phyloP scores from a whole-genome alignment of 1,140 invertebrate species.

The Brachionus calyciflorus region DNA sequence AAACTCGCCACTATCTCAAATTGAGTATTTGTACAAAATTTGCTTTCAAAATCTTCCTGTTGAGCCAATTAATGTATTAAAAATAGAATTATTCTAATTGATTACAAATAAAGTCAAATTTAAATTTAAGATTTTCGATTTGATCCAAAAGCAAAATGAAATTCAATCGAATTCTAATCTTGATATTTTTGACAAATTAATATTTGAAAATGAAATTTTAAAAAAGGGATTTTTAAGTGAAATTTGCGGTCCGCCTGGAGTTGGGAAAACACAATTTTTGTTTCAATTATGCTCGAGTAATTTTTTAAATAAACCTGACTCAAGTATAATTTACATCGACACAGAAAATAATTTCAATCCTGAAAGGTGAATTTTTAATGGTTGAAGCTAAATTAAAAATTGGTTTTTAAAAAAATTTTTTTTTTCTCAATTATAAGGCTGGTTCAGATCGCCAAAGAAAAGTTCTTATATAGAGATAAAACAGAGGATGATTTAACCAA shows the following conservation, averaged over 20 bases:
- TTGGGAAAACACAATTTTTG: slow-evolving; percentile 24
- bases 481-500: not conserved
- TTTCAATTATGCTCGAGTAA: not conserved
- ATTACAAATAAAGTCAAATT: too few relatives aligned
- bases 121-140: not conserved
- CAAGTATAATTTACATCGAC: slow-evolving; percentile 22
- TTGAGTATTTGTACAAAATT: not conserved
- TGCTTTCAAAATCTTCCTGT: not conserved
- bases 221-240: slow-evolving; percentile 1
- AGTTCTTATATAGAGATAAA: not conserved
- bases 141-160: not conserved
- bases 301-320: not conserved
- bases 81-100: too few relatives aligned
- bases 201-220: slow-evolving; percentile 1
- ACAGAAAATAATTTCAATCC: slow-evolving; percentile 33
- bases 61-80: not conserved
- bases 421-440: not conserved
- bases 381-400: too few relatives aligned
- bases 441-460: not conserved
- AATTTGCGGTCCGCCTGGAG: slow-evolving; percentile 17
- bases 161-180: not conserved
- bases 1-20: not conserved
- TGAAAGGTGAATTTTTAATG: not conserved
- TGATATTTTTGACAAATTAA: not conserved
- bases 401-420: not conserved